Evolutionary conservation across 2,888 invertebrate genomes (phyloP).

Genomic region (Tanypteryx hageni): DNA sequence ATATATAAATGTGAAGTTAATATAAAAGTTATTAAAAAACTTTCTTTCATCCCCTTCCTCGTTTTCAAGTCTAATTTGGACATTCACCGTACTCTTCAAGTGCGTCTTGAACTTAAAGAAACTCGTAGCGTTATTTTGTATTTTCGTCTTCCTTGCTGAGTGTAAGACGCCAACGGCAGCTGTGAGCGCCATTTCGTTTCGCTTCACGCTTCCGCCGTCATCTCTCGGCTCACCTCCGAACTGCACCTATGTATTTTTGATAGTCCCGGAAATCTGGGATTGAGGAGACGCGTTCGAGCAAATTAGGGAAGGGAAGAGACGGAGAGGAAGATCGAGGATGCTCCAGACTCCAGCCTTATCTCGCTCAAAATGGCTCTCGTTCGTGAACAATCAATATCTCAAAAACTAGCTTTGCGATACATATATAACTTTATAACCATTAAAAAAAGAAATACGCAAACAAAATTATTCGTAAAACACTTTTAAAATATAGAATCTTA

Average conservation of each 20-base stretch:
- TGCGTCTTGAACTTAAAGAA: not conserved
- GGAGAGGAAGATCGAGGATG: not conserved
- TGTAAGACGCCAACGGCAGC: not conserved
- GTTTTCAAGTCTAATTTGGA: not conserved
- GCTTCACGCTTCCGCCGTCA: constrained; percentile 6
- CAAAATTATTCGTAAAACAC: no score
- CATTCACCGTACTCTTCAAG: not conserved
- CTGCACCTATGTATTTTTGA: constrained; percentile 31
- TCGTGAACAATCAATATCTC: not conserved
- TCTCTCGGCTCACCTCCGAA: constrained; percentile 24
- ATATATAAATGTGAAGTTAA: no score
- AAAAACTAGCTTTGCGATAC: not conserved
- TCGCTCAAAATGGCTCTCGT: not conserved
- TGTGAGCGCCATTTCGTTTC: not conserved
- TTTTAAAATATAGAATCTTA: no score
- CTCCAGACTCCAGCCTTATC: not conserved
- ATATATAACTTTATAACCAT: no score
- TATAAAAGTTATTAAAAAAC: no score
- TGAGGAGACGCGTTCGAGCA: not conserved
- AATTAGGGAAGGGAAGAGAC: not conserved
- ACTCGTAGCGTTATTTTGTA: not conserved
- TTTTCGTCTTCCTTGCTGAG: not conserved
- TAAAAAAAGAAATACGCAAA: no score
- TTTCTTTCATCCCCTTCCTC: not conserved
- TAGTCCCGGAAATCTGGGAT: constrained; percentile 32